Base-by-base conservation (phyloP, 2,888 invertebrate species). In the Athalia rosae region DNA sequence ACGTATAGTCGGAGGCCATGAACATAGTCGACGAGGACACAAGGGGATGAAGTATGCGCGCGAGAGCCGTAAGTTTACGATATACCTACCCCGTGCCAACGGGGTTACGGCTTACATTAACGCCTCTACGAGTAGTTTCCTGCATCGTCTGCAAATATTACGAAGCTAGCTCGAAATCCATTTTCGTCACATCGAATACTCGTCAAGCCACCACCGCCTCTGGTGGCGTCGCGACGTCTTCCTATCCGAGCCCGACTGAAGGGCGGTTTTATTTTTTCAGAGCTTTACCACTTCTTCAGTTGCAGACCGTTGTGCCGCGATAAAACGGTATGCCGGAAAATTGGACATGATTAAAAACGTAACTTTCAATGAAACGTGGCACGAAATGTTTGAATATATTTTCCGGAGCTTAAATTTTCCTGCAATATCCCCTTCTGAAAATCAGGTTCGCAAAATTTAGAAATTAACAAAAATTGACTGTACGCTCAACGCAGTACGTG, bases 41-140 rank as follows among this genome's bases (percentile, higher is more conserved):
- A 71, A 71, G 71, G 71, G 71, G 71, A 71, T 71, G 71, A 71
- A 71, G 71, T 56, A 71, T 71, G 71, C 71, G 71, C 71, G 58
- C 15, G 13, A 56, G 58, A 71, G 71, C 71, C 56, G 71, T 71
- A 71, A 58, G 71, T 71, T 71, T 71, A 71, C 71, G 28, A 28
- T 28, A 28, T 28, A 28, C 28, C 2, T 28, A 28, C 28, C 2
- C 28, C 28, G 28, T 28, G 28, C 28, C 28, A 28, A 71, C 71
- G 71, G 71, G 71, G 71, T 71, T 71, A 71, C 58, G 71, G 71
- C 71, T 71, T 56, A 71, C 71, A 56, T 71, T 71, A 71, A 71
- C 71, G 71, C 71, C 71, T 71, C 71, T 71, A 45, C 71, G 71
- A 71, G 71, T 71, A 71, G 71, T 71, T 71, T 58, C 58, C 28